These are phyloP conservation scores for Microctonus hyperodae DNA, from an alignment of 2,888 invertebrate species.

Conservation along the genomic window DNA sequence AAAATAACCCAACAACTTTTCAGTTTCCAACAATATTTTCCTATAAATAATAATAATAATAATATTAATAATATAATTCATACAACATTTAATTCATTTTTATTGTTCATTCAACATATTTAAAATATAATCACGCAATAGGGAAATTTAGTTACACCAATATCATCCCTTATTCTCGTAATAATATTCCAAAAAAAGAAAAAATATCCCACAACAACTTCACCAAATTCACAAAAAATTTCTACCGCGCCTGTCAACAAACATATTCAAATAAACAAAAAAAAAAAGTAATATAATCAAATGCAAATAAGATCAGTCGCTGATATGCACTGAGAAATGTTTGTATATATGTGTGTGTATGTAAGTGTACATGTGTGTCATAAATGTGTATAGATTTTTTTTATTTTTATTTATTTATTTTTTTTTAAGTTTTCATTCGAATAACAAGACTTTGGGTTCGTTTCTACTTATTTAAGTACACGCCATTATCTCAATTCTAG, in stretches of 20 bases:
- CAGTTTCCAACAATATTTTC: not conserved
- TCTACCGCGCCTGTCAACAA: not conserved
- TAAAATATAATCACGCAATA: slow-evolving; percentile 1
- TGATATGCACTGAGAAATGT: slow-evolving; percentile 35
- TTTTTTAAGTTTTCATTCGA: slow-evolving; percentile 24
- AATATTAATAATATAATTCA: too few species aligned
- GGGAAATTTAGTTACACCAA: not conserved
- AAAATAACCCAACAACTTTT: slow-evolving; percentile 10
- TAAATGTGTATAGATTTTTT: slow-evolving; percentile 16
- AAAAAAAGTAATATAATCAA: slow-evolving; percentile 6
- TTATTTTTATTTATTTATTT: slow-evolving; percentile 26
- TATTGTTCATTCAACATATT: slow-evolving; percentile 11
- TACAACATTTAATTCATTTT: not conserved
- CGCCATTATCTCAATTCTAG: slow-evolving; percentile 42
- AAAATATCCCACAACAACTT: not conserved
- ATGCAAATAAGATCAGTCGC: slow-evolving; percentile 24
- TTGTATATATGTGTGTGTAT: not conserved
- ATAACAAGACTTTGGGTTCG: slow-evolving; percentile 50
- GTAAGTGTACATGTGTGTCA: too few species aligned
- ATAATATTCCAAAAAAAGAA: not conserved
- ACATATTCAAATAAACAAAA: not conserved
- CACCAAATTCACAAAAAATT: not conserved
- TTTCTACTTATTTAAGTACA: slow-evolving; percentile 58
- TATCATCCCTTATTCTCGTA: not conserved
- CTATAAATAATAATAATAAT: slow-evolving; percentile 6